These are phyloP conservation scores for Stegastes partitus DNA, from an alignment of 2,113 vertebrate genomes.

Conservation along the genomic window DNA sequence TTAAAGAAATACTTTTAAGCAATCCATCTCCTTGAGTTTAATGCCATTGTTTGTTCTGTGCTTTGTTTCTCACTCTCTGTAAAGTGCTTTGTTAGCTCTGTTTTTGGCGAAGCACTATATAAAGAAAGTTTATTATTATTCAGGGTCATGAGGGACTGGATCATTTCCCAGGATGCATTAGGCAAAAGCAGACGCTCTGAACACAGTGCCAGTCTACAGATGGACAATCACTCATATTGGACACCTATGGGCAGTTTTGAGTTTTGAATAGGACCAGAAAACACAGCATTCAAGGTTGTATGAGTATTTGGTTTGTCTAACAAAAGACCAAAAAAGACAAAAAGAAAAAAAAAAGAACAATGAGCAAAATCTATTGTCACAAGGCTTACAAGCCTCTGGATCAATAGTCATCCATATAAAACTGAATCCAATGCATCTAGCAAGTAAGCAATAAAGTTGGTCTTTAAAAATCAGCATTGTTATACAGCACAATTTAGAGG, in stretches of 20 bases:
- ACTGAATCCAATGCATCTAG: no score
- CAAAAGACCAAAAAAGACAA: background rate
- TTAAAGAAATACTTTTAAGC: conserved; percentile 29
- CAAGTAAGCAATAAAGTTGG: no score
- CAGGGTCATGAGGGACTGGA: conserved; percentile 59
- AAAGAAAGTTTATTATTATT: conserved; percentile 78
- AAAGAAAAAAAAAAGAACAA: background rate
- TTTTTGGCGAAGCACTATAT: conserved; percentile 71
- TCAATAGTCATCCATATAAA: no score
- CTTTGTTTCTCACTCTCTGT: conserved; percentile 55
- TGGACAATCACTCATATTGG: conserved; percentile 29
- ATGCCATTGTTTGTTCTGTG: conserved; percentile 38
- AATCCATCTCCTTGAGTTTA: conserved; percentile 21
- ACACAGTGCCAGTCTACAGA: conserved; percentile 36
- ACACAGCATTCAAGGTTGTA: background rate
- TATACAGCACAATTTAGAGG: no score
- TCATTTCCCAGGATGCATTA: conserved; percentile 70
- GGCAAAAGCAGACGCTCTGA: conserved; percentile 48
- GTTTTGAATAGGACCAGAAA: conserved; percentile 4
- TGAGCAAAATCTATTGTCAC: background rate
- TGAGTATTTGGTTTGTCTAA: background rate
- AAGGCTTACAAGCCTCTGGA: no score
- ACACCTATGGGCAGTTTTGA: conserved; percentile 20
- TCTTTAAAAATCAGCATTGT: no score
- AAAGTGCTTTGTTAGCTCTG: conserved; percentile 64